Percentiles rank a stretch among this genome's conserved stretches.
Conservation (phyloP, 2,888 invertebrate genomes). For the Nephrotoma guestfalica region DNA sequence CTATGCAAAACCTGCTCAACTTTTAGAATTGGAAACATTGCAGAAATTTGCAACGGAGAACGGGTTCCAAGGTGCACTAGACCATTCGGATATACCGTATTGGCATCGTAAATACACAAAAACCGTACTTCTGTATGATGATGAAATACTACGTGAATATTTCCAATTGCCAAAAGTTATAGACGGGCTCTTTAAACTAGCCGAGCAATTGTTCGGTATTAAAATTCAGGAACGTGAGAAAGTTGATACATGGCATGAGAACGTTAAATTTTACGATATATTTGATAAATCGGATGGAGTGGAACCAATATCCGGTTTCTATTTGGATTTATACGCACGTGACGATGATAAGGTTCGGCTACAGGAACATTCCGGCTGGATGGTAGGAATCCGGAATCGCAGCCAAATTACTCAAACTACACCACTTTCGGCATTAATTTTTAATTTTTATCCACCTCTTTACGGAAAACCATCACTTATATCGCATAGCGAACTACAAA, state of each 20-base stretch:
- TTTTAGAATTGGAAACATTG: conserved; percentile 54
- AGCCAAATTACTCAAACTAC: conserved; percentile 46
- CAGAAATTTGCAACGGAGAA: conserved; percentile 56
- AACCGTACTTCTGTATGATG: conserved; percentile 50
- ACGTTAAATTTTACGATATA: conserved; percentile 70
- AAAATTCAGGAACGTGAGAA: conserved; percentile 50
- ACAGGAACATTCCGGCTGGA: conserved; percentile 54
- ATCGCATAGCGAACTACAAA: conserved; percentile 57
- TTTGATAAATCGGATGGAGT: conserved; percentile 38
- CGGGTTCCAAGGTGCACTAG: conserved; percentile 53
- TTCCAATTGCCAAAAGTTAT: conserved; percentile 72
- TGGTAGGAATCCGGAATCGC: conserved; percentile 60
- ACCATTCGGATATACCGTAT: conserved; percentile 75
- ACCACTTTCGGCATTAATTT: conserved; percentile 69
- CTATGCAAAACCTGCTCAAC: conserved; percentile 58
- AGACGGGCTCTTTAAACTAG: conserved; percentile 59
- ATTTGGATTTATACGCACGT: conserved; percentile 65
- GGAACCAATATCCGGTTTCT: conserved; percentile 63
- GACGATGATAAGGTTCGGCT: conserved; percentile 39
- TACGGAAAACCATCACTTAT: conserved; percentile 53
- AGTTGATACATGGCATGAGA: conserved; percentile 69
- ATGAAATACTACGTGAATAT: conserved; percentile 58
- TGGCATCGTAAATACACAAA: conserved; percentile 68
- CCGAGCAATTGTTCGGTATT: conserved; percentile 63
- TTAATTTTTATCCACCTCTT: conserved; percentile 59